Evolutionary conservation across 2,888 invertebrate genomes (phyloP).

Genomic region (Latrodectus elegans): DNA sequence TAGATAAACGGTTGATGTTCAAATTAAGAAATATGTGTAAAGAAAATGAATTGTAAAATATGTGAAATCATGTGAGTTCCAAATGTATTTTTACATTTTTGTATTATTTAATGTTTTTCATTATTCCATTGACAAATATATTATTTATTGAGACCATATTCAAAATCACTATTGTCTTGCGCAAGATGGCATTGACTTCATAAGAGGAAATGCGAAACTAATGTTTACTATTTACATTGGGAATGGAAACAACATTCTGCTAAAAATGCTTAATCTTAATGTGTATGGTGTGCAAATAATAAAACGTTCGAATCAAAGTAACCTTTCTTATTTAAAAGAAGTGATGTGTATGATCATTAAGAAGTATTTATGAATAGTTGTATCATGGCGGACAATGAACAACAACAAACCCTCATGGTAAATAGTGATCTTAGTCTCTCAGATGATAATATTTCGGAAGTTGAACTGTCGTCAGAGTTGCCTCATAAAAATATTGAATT

Average conservation of each 20-base stretch:
- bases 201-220: constrained; percentile 5
- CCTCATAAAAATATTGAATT: constrained; percentile 2
- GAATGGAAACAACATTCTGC: not conserved
- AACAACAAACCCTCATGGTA: constrained; percentile 63
- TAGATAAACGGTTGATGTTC: no score
- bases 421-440: constrained; percentile 14
- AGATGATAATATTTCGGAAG: constrained; percentile 1
- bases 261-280: not conserved
- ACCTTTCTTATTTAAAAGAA: not conserved
- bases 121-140: no score
- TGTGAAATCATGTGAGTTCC: no score
- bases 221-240: not conserved
- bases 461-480: not conserved
- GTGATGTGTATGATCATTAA: not conserved
- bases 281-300: not conserved
- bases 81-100: no score
- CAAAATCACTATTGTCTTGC: no score
- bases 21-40: no score
- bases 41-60: no score
- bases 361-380: constrained; percentile 12
- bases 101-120: no score
- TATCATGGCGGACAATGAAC: constrained; percentile 59
- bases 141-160: no score
- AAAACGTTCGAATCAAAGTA: not conserved
- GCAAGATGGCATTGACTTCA: not conserved